Conservation (phyloP, 2,888 invertebrate genomes). For the Athalia circularis region DNA sequence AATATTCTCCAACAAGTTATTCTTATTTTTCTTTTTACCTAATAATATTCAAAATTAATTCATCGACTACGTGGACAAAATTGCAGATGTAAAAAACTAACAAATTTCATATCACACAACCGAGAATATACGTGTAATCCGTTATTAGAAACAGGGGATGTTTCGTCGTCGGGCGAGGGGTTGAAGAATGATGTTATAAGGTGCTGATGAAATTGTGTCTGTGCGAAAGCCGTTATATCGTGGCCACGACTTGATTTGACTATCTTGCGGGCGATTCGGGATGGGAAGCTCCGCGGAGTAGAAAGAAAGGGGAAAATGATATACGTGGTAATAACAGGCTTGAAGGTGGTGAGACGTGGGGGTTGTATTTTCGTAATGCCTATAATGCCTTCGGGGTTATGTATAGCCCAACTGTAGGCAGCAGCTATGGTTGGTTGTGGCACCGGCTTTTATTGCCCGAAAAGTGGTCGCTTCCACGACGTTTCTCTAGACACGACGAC, state of each 20-base stretch:
- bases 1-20: not conserved
- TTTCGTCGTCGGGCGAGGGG: not conserved
- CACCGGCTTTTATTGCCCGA: constrained; percentile 63
- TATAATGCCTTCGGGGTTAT: constrained; percentile 62
- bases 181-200: not conserved
- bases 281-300: constrained; percentile 61
- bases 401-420: constrained; percentile 52
- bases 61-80: too few relatives aligned
- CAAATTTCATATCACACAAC: too few relatives aligned
- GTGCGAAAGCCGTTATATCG: constrained; percentile 9
- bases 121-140: too few relatives aligned
- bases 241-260: constrained; percentile 42
- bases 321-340: constrained; percentile 70
- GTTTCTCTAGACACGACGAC: constrained; percentile 40
- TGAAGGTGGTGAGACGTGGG: constrained; percentile 57
- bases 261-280: constrained; percentile 55
- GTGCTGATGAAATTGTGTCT: not conserved
- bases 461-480: constrained; percentile 50
- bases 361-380: constrained; percentile 69
- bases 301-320: constrained; percentile 62
- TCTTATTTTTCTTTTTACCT: too few relatives aligned
- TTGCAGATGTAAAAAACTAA: too few relatives aligned
- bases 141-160: too few relatives aligned
- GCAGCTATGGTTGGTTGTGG: constrained; percentile 54
- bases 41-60: too few relatives aligned